A percentile compares a stretch with the other conserved stretches of the same genome.
These are phyloP conservation scores for Chloroceryle amazona DNA, from an alignment of 2,797 vertebrate species.

Conservation along the genomic window DNA sequence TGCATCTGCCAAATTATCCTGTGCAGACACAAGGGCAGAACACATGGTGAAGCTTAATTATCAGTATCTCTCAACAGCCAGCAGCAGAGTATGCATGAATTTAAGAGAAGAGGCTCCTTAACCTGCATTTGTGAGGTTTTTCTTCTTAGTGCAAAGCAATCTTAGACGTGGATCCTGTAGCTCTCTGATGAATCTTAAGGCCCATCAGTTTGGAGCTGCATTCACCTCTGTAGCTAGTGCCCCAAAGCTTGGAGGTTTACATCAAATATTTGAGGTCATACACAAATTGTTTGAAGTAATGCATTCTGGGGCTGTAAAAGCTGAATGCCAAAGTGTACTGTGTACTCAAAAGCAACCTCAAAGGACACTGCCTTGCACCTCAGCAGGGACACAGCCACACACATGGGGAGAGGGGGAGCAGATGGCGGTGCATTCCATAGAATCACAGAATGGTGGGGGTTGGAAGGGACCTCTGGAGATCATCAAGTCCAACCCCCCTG, in stretches of 20 bases:
- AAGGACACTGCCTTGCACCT: background rate
- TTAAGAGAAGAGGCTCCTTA: background rate
- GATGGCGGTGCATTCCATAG: background rate
- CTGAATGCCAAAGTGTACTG: background rate
- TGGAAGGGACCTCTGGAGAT: too few species aligned
- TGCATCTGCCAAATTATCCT: conserved; percentile 88
- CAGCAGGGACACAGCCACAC: background rate
- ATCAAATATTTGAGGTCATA: background rate
- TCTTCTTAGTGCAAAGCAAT: background rate
- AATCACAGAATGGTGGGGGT: too few species aligned
- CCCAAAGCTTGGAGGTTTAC: background rate
- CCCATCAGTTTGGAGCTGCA: background rate
- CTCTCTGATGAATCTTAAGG: background rate
- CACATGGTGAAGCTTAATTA: background rate
- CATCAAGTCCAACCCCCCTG: too few species aligned
- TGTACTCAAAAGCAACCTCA: background rate
- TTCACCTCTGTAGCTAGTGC: background rate
- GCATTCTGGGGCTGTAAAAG: background rate
- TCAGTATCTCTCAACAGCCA: background rate
- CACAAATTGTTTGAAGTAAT: background rate
- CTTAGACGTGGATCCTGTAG: background rate
- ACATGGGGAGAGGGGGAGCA: background rate
- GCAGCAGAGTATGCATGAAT: background rate
- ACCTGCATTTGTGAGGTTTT: background rate
- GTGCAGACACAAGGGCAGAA: conserved; percentile 8